Evolutionary conservation across 2,888 invertebrate genomes (phyloP).

Genomic region (Hoplodrina blanda): DNA sequence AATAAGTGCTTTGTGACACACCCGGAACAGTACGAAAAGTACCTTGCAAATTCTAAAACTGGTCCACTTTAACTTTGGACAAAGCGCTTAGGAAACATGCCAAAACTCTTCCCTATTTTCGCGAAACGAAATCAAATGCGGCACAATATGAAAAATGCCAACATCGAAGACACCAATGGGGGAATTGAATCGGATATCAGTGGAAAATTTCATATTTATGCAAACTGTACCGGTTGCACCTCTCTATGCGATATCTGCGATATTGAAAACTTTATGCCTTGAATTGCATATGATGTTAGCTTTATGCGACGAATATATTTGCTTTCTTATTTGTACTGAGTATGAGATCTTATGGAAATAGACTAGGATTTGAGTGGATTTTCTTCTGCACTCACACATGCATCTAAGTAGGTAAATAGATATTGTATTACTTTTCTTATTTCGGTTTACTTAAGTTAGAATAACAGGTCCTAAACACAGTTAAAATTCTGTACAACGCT

Average conservation of each 20-base stretch:
- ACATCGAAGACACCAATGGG: conserved; percentile 64
- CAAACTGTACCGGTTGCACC: conserved; percentile 72
- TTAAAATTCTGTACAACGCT: too few relatives aligned
- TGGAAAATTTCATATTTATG: conserved; percentile 78
- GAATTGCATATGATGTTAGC: conserved; percentile 63
- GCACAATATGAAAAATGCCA: conserved; percentile 67
- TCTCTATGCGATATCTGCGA: conserved; percentile 68
- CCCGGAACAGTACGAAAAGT: not conserved
- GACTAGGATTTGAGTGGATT: conserved; percentile 29
- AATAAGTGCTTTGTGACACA: too few relatives aligned
- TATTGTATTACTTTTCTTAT: not conserved
- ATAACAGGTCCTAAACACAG: too few relatives aligned
- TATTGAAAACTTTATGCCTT: conserved; percentile 73
- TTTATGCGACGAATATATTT: conserved; percentile 55
- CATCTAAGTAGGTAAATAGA: not conserved
- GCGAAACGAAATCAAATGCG: conserved; percentile 52
- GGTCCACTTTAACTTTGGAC: conserved; percentile 24
- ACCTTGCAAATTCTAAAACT: conserved; percentile 6
- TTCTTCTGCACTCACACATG: conserved; percentile 12
- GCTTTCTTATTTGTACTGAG: conserved; percentile 35
- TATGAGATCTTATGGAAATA: conserved; percentile 38
- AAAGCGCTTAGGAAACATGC: conserved; percentile 48
- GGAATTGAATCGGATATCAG: conserved; percentile 76
- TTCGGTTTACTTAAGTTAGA: not conserved
- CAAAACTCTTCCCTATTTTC: conserved; percentile 40